Conservation (phyloP, 2,797 vertebrate species). For the Knipowitschia caucasica region DNA sequence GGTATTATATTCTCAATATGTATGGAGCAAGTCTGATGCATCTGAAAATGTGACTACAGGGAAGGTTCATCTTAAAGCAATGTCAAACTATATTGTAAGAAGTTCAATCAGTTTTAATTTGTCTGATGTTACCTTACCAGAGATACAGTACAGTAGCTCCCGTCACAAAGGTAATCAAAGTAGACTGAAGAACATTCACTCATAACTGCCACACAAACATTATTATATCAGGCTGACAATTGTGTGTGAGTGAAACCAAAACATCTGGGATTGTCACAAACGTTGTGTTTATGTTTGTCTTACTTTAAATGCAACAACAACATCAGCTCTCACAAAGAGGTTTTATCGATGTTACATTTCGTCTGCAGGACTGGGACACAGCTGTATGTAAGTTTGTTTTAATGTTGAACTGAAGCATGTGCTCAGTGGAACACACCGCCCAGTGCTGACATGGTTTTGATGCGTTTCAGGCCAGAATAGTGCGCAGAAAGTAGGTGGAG, state of each 20-base stretch:
- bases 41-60: too few relatives aligned
- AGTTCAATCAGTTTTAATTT: too few relatives aligned
- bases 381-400: not conserved
- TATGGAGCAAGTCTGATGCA: too few relatives aligned
- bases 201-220: slow-evolving; percentile 66
- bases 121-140: slow-evolving; percentile 3
- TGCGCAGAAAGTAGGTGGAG: slow-evolving; percentile 18
- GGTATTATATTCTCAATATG: too few relatives aligned
- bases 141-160: slow-evolving; percentile 64
- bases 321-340: not conserved
- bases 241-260: slow-evolving; percentile 52
- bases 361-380: not conserved
- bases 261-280: slow-evolving; percentile 42
- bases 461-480: slow-evolving; percentile 17
- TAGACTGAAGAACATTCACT: slow-evolving; percentile 72
- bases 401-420: not conserved
- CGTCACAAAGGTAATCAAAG: slow-evolving; percentile 70
- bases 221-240: slow-evolving; percentile 68
- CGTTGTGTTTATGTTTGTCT: slow-evolving; percentile 50
- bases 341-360: not conserved
- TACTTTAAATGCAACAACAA: slow-evolving; percentile 4
- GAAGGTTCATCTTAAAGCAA: too few relatives aligned
- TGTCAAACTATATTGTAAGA: too few relatives aligned
- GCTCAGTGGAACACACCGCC: slow-evolving; percentile 10
- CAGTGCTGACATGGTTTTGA: slow-evolving; percentile 30